phyloP scores from a whole-genome alignment of 2,888 invertebrate species.

The Hanleya hanleyi region DNA sequence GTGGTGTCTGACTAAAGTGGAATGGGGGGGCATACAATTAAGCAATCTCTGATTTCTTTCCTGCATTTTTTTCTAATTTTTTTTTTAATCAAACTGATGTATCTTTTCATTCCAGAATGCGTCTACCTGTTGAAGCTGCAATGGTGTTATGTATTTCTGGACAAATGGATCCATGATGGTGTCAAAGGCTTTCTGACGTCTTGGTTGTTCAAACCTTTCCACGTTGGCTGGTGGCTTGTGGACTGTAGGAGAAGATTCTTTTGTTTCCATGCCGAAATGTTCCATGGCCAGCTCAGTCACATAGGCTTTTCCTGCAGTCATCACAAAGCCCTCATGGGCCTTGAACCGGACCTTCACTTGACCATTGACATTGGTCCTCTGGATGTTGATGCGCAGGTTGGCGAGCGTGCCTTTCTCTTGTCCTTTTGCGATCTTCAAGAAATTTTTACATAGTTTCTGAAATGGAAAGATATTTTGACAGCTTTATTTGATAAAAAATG shows the following conservation, averaged over 20 bases:
- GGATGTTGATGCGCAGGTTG: constrained; percentile 30
- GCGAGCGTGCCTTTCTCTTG: constrained; percentile 33
- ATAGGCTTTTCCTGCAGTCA: constrained; percentile 11
- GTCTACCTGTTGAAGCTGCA: background rate
- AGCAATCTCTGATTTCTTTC: too few relatives aligned
- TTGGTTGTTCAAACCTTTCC: background rate
- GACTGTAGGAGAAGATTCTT: constrained; percentile 10
- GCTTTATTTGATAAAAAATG: too few relatives aligned
- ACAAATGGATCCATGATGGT: constrained; percentile 10
- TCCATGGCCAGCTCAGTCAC: background rate
- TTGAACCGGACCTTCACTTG: constrained; percentile 34
- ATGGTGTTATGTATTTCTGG: background rate
- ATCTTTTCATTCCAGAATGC: background rate
- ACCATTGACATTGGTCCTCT: constrained; percentile 39
- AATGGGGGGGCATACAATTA: too few relatives aligned
- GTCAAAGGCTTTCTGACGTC: background rate
- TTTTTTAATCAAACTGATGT: background rate
- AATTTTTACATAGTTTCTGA: constrained; percentile 35
- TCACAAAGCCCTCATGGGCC: constrained; percentile 28
- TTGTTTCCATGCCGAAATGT: background rate
- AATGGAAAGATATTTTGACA: too few relatives aligned
- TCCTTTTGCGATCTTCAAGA: constrained; percentile 7
- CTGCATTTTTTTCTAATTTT: too few relatives aligned
- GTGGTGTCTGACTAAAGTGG: too few relatives aligned
- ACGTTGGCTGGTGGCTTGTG: constrained; percentile 3